Base-by-base conservation (phyloP, 2,888 invertebrate genomes). In the Pristionchus maxplancki region DNA sequence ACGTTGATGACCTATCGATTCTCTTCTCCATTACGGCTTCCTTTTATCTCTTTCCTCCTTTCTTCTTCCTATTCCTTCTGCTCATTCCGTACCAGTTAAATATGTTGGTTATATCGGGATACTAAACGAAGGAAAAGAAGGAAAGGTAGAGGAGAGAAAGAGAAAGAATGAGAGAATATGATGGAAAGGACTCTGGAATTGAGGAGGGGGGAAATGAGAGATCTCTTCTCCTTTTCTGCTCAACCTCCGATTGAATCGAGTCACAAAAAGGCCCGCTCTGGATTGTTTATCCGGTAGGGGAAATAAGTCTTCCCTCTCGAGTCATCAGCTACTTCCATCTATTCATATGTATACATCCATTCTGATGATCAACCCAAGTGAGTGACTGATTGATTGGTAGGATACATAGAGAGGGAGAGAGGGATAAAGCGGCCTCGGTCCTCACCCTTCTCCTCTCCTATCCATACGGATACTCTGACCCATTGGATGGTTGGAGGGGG, bases 391-490 rank as follows among this genome's bases (percentile, higher is more conserved):
- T 67, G 67, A 67, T 67, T 28, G 31, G 28, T 67, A 15, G 34
- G 15, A 17, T 67, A 58, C 58, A 58, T n/a, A n/a, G 58, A 58
- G 67, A n/a, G 67, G 34, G 67, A 31, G 31, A 31, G 34, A 31
- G 34, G 67, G 67, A 17, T 58, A 58, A 58, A 58, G 58, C 58
- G 58, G 58, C 58, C 58, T 58, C 58, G 58, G 58, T 58, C 58
- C 20, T 58, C 58, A 24, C 58, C n/a, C 34, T 17, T 17, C 24
- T 8, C 24, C 58, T 58, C 58, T 58, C 34, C 67, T 34, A 28
- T 67, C 31, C 67, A 67, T 67, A 34, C 34, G 67, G 67, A 67
- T 67, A 67, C 67, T 67, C 31, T 67, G 67, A 67, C 67, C 67
- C 67, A 67, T 67, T 67, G 67, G 48, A 48, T 48, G 48, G 48